Evolutionary conservation across 2,797 vertebrate genomes (phyloP), one percentile per base, ranked within the genome.

Genomic region (Geotrypetes seraphini): DNA sequence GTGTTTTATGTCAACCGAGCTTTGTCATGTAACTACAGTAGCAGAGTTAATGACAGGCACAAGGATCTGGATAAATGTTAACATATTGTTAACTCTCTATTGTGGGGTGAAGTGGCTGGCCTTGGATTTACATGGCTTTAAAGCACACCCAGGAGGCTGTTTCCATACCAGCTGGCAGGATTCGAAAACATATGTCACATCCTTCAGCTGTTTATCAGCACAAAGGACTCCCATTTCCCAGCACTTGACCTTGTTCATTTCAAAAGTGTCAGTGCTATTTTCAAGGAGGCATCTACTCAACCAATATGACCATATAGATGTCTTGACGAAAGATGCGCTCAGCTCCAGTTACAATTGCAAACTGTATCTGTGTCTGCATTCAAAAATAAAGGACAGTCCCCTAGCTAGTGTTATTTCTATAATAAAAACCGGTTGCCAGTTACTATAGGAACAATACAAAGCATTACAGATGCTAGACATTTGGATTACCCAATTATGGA

Each of bases 201-300:
- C 57, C 56, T 64, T 71, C 60, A 71, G 57, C 63, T 60, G 58
- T 61, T 66, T 57, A 53, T 63, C 63, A 61, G 50, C 54, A 63
- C 54, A 56, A 65, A 68, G 59, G 51, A 45, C 40, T 66, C 64
- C 58, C 52, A 55, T 60, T 56, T 65, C 60, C 41, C 25, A 68
- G 58, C 51, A 59, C 58, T 68, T 68, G 67, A 76, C 69, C 71
- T 74, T 74, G 65, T 67, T 68, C 67, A 54, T 58, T 60, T 66
- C 40, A 12, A 44, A 3, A 2, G 58, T 69, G 73, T 65, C 46
- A 52, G 46, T 62, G 54, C 57, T 48, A 50, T 63, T 65, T 70
- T 60, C 48, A 63, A 53, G 47, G 41, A 53, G 30, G 47, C 51
- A 39, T 43, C 43, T 50, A 28, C 27, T 51, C 57, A 55, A 60